A percentile compares a stretch with the other conserved stretches of the same genome.
Conservation (phyloP, 2,888 invertebrate species). For the Brachypalpus laphriformis region DNA sequence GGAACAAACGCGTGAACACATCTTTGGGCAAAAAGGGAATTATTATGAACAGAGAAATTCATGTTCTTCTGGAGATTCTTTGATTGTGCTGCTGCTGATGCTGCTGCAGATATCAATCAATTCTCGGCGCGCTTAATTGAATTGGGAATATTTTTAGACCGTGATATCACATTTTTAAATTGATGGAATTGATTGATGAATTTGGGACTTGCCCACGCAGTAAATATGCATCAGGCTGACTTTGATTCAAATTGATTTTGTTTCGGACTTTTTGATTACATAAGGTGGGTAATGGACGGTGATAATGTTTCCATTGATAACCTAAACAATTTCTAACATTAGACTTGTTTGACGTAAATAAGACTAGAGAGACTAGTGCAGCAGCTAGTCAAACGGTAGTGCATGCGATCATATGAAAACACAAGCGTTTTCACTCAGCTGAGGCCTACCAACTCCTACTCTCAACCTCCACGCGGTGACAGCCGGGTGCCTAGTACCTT, state of each 20-base stretch:
- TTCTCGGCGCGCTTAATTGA: constrained; percentile 59
- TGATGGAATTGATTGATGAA: constrained; percentile 29
- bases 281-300: background rate
- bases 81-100: constrained; percentile 30
- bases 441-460: no score
- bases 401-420: no score
- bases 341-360: no score
- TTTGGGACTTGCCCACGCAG: constrained; percentile 24
- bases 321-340: no score
- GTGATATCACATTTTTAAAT: constrained; percentile 52
- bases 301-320: no score
- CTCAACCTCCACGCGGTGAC: no score
- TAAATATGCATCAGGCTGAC: constrained; percentile 20
- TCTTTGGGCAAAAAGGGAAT: constrained; percentile 8
- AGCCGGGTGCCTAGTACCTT: no score
- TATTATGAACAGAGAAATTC: constrained; percentile 21
- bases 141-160: constrained; percentile 64
- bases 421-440: no score
- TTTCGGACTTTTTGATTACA: constrained; percentile 16
- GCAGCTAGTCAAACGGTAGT: no score
- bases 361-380: no score
- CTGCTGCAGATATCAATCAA: constrained; percentile 59
- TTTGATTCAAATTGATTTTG: constrained; percentile 18
- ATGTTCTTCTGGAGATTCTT: constrained; percentile 36
- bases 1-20: background rate